These are phyloP conservation scores for Poecilia velifera DNA, from an alignment of 2,797 vertebrate genomes.

Conservation along the genomic window DNA sequence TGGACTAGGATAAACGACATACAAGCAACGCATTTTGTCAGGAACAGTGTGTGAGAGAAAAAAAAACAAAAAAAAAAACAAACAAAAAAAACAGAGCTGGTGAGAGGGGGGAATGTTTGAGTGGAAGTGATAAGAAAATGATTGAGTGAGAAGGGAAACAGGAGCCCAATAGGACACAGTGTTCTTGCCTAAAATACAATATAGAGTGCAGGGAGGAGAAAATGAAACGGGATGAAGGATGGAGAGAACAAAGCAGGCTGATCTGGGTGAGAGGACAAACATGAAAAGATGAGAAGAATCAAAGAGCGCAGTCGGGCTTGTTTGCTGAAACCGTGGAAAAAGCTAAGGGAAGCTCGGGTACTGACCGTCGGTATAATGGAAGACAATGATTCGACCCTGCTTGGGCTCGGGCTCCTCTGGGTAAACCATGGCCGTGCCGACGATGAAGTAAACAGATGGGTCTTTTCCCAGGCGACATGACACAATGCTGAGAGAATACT, in stretches of 20 bases:
- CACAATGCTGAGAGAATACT: constrained; percentile 96
- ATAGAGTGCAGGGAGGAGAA: constrained; percentile 18
- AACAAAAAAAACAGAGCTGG: constrained; percentile 32
- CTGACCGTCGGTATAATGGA: constrained; percentile 97
- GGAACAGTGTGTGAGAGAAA: constrained; percentile 36
- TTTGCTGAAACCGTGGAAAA: constrained; percentile 2
- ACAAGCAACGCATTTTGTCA: constrained; percentile 38
- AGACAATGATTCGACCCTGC: constrained; percentile 97
- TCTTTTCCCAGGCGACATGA: constrained; percentile 97
- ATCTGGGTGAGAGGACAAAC: constrained; percentile 31
- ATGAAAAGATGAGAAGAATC: constrained; percentile 11
- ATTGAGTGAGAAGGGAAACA: constrained; percentile 65
- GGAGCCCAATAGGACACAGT: constrained; percentile 51
- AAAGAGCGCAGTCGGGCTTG: background rate
- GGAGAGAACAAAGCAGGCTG: constrained; percentile 20
- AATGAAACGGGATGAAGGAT: constrained; percentile 43
- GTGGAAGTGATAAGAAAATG: constrained; percentile 67
- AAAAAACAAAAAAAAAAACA: constrained; percentile 45
- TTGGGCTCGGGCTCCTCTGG: constrained; percentile 98
- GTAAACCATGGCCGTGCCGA: constrained; percentile 99
- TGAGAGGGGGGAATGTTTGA: constrained; percentile 47
- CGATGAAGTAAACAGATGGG: constrained; percentile 94
- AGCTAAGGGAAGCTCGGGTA: background rate
- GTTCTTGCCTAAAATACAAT: constrained; percentile 31
- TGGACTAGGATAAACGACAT: constrained; percentile 40